These are phyloP conservation scores for Osmerus mordax DNA, from an alignment of 2,113 vertebrate species.

Conservation along the genomic window DNA sequence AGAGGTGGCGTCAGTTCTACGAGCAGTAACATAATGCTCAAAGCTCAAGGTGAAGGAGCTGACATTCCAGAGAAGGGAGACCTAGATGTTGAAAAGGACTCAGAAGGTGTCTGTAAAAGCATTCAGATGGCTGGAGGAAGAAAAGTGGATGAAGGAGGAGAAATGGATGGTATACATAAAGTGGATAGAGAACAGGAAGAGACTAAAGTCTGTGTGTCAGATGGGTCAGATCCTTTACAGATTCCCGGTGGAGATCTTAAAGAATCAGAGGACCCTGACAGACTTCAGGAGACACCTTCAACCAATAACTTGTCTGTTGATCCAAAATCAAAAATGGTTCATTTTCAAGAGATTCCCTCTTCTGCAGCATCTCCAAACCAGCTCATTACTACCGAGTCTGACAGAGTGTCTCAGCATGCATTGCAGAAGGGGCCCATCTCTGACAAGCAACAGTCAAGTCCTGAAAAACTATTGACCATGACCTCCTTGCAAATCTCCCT, in stretches of 20 bases:
- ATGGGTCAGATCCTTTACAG: constrained; percentile 15
- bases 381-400: no score
- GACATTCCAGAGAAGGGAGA: constrained; percentile 10
- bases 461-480: not conserved
- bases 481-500: constrained; percentile 17
- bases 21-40: constrained; percentile 24
- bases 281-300: constrained; percentile 7
- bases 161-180: constrained; percentile 4
- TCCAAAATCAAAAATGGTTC: no score
- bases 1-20: not conserved
- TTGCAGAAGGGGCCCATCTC: no score
- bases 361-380: no score
- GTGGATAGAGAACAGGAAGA: not conserved
- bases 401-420: no score
- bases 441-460: no score
- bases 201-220: constrained; percentile 13
- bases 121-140: constrained; percentile 14
- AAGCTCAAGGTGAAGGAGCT: constrained; percentile 19
- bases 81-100: constrained; percentile 1
- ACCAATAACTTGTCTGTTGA: not conserved
- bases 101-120: constrained; percentile 17
- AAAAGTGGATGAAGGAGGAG: constrained; percentile 3
- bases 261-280: constrained; percentile 10
- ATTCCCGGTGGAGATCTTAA: not conserved
- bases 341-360: no score